Percentiles rank a stretch among this genome's conserved stretches.
phyloP scores from a whole-genome alignment of 2,888 invertebrate genomes.

The Thera obeliscata region DNA sequence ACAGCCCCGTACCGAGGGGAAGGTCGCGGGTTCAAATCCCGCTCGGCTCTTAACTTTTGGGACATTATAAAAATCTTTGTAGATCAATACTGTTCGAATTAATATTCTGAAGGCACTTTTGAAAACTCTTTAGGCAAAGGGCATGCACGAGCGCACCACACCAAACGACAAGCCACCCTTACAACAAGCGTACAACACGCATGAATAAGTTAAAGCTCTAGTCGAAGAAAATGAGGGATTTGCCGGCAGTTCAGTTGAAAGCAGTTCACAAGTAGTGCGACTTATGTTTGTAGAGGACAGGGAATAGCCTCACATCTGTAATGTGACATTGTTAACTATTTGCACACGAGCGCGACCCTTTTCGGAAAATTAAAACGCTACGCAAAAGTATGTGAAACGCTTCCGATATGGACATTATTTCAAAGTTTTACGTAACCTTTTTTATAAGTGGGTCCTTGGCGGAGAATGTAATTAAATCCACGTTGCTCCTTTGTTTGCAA shows the following conservation, averaged over 20 bases:
- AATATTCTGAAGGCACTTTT: slow-evolving; percentile 29
- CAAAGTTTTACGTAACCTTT: slow-evolving; percentile 44
- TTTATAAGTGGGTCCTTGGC: slow-evolving; percentile 52
- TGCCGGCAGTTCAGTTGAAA: slow-evolving; percentile 61
- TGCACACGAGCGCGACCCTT: slow-evolving; percentile 42
- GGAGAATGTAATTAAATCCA: slow-evolving; percentile 61
- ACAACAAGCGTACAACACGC: slow-evolving; percentile 48
- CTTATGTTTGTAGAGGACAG: slow-evolving; percentile 54
- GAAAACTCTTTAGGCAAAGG: slow-evolving; percentile 30
- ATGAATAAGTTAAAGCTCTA: slow-evolving; percentile 66
- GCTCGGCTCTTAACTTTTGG: no score
- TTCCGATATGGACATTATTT: slow-evolving; percentile 32
- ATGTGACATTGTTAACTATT: slow-evolving; percentile 50
- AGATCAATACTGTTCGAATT: slow-evolving; percentile 24
- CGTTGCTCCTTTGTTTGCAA: slow-evolving; percentile 61
- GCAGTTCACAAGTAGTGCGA: slow-evolving; percentile 47
- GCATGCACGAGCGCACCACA: slow-evolving; percentile 28
- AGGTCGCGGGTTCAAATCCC: no score
- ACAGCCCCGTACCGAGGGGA: no score
- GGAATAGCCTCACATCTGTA: slow-evolving; percentile 30
- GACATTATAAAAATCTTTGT: no score
- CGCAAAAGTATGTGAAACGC: slow-evolving; percentile 44
- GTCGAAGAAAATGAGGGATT: slow-evolving; percentile 65
- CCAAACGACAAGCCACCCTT: slow-evolving; percentile 48
- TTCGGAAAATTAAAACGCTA: slow-evolving; percentile 48